Conservation (phyloP, 2,797 vertebrate species). For the Sarcoramphus papa region DNA sequence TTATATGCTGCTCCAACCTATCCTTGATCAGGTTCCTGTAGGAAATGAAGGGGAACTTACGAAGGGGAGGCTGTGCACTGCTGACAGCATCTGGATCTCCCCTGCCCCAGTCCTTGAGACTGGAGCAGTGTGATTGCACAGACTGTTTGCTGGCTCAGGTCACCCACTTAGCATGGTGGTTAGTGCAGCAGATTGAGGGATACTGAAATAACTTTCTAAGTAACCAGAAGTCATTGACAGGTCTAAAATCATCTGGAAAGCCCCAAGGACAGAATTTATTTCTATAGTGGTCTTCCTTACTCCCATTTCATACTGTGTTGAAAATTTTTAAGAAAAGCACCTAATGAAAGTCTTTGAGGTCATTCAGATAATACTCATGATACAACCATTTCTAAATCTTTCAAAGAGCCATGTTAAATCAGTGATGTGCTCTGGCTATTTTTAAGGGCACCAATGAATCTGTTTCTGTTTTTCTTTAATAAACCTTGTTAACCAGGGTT, state of each 20-base stretch:
- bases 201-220: neutral
- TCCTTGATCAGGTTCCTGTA: neutral
- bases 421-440: neutral
- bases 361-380: neutral
- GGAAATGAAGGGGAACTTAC: neutral
- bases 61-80: neutral
- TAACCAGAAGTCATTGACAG: neutral
- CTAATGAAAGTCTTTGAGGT: neutral
- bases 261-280: neutral
- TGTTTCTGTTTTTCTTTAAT: neutral
- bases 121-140: neutral
- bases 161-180: neutral
- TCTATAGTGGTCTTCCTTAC: neutral
- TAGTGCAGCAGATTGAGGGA: neutral
- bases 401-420: neutral
- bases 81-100: neutral
- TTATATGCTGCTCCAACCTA: neutral
- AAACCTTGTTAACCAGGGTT: neutral
- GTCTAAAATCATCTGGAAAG: neutral
- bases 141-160: neutral
- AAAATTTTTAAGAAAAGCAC: neutral
- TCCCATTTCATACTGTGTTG: neutral
- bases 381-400: neutral
- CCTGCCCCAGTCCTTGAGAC: neutral
- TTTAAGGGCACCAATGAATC: neutral